Evolutionary conservation across 2,888 invertebrate genomes (phyloP).

Genomic region (Andrena haemorrhoa): DNA sequence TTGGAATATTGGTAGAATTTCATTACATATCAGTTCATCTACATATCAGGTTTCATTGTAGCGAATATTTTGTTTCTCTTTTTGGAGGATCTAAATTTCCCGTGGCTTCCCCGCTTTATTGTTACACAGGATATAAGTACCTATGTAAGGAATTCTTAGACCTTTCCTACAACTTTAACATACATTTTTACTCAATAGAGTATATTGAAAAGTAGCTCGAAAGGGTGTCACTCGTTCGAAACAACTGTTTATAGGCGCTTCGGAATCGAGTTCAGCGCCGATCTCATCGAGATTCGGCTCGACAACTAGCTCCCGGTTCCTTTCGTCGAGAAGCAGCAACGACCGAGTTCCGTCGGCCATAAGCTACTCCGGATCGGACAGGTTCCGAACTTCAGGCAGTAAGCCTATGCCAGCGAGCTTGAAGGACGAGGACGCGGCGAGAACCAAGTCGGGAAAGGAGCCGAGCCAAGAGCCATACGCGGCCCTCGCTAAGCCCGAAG

Average conservation of each 20-base stretch:
- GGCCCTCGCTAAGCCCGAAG: constrained; percentile 16
- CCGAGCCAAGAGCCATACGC: constrained; percentile 15
- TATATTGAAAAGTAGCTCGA: too few species aligned
- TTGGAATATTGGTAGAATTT: background rate
- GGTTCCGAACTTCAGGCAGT: constrained; percentile 70
- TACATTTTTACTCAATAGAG: too few species aligned
- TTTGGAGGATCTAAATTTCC: too few species aligned
- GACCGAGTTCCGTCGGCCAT: constrained; percentile 70
- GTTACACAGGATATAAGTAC: too few species aligned
- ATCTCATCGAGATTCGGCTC: constrained; percentile 74
- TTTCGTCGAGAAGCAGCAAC: constrained; percentile 65
- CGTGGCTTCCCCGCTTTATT: too few species aligned
- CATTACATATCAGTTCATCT: background rate
- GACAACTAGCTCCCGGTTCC: constrained; percentile 67
- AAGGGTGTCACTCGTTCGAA: too few species aligned
- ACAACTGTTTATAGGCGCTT: constrained; percentile 65
- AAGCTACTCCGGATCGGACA: constrained; percentile 75
- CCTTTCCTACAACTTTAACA: too few species aligned
- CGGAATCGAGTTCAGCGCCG: constrained; percentile 74
- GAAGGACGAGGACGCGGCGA: constrained; percentile 66
- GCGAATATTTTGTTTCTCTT: too few species aligned
- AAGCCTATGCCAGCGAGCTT: constrained; percentile 45
- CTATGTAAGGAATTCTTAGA: too few species aligned
- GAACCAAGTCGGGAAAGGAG: constrained; percentile 43
- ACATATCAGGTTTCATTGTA: too few species aligned